Conservation (phyloP, 2,113 vertebrate genomes). For the Pelmatolapia mariae region DNA sequence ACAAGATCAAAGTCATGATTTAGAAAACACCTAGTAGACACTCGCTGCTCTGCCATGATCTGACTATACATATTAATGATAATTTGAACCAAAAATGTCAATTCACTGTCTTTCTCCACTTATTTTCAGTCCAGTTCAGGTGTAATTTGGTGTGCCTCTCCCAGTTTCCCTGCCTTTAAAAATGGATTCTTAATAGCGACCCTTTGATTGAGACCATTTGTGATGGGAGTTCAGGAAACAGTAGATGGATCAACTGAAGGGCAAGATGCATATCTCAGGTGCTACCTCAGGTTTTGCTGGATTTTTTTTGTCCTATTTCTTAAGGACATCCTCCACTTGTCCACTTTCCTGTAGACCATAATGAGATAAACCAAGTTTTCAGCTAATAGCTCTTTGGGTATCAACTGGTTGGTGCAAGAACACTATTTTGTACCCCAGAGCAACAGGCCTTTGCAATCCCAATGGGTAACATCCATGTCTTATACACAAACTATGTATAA, state of each 20-base stretch:
- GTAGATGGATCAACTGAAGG: background rate
- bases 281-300: background rate
- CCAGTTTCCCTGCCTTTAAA: background rate
- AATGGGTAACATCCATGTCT: no score
- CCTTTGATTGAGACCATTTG: background rate
- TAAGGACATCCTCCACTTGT: no score
- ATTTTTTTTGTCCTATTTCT: no score
- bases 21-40: no score
- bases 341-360: no score
- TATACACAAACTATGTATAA: no score
- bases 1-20: background rate
- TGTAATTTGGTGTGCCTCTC: background rate
- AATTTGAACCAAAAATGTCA: background rate
- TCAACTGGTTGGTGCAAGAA: no score
- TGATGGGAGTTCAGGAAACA: background rate
- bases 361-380: no score
- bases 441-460: no score
- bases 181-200: background rate
- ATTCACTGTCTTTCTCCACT: background rate
- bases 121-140: background rate
- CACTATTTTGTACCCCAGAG: no score
- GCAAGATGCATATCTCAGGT: background rate
- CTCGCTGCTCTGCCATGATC: background rate
- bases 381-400: no score
- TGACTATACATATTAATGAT: background rate